Evolutionary conservation across 2,113 vertebrate species (phyloP).

Genomic region (Neodon shergylaensis): DNA sequence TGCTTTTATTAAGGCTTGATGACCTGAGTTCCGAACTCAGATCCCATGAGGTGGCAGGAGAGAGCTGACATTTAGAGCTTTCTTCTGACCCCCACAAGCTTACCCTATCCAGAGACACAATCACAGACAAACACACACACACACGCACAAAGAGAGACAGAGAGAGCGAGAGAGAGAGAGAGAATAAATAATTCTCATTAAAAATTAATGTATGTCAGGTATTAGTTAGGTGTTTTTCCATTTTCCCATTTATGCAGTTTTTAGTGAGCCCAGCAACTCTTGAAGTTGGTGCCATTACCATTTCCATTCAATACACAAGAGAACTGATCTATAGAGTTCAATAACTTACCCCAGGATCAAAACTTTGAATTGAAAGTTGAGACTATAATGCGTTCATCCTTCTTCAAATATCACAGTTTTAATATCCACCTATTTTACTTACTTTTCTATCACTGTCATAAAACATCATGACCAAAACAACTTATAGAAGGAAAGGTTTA

Average conservation of each 20-base stretch:
- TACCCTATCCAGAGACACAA: neutral
- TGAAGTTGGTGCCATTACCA: neutral
- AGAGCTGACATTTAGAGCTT: neutral
- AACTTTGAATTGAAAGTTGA: neutral
- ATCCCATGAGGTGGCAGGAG: neutral
- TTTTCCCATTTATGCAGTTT: constrained; percentile 17
- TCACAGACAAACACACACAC: neutral
- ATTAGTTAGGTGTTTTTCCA: neutral
- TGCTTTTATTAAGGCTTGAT: neutral
- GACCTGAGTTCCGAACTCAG: neutral
- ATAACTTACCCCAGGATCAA: neutral
- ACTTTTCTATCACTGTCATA: neutral
- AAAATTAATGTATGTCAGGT: neutral
- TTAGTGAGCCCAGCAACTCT: neutral
- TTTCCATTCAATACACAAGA: neutral
- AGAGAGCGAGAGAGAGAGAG: neutral
- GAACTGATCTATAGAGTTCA: constrained; percentile 20
- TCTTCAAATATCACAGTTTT: neutral
- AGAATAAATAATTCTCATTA: neutral
- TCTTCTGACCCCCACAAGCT: neutral
- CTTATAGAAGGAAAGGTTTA: neutral
- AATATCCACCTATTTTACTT: neutral
- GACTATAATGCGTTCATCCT: neutral
- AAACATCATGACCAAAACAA: neutral
- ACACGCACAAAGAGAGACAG: too few relatives aligned